Base-by-base conservation (phyloP, 2,888 invertebrate genomes). In the Papilio protenor region DNA sequence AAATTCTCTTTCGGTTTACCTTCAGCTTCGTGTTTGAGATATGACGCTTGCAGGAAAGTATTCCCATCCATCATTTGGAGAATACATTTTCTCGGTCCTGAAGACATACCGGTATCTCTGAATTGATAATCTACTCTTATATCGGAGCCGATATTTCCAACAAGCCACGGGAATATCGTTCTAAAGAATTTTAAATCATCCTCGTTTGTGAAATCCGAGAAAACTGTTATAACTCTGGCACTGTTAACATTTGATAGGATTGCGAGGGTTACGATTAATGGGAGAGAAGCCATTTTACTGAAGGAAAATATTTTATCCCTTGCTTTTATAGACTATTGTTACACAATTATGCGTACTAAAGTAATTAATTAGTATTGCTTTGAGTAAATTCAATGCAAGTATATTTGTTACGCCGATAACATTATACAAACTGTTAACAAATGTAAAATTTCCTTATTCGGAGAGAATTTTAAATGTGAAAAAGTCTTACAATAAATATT, bases 161-260 rank as follows among this genome's bases (percentile, higher is more conserved):
- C 80, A 14, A 87, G 77, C 84, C 85, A 87, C 2, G 86, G 86
- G 11, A 84, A 82, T 6, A 83, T 81, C 16, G 71, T 77, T 66
- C 80, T 81, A 59, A 86, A 87, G 77, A 87, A 87, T 40, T 73
- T 64, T 8, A 81, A 77, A 61, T 87, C 85, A n/a, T 77, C 79
- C 11, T 80, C 76, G 23, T 81, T 83, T n/a, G 80, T 76, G 72
- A 86, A 85, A 80, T 87, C 83, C 5, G 86, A 83, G 69, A 83
- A 85, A 21, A 87, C 80, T 73, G 80, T 82, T 2, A 84, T 72
- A 45, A 69, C 12, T 72, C 64, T 72, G 6, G 47, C 40, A 70
- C 75, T 21, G 5, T 75, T 72, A 27, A 66, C 40, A 16, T 75
- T 49, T 16, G 66, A 57, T 16, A 55, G 3, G 0, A 21, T 71